These are phyloP conservation scores for Cabera pusaria DNA, from an alignment of 2,888 invertebrate genomes.

Conservation along the genomic window DNA sequence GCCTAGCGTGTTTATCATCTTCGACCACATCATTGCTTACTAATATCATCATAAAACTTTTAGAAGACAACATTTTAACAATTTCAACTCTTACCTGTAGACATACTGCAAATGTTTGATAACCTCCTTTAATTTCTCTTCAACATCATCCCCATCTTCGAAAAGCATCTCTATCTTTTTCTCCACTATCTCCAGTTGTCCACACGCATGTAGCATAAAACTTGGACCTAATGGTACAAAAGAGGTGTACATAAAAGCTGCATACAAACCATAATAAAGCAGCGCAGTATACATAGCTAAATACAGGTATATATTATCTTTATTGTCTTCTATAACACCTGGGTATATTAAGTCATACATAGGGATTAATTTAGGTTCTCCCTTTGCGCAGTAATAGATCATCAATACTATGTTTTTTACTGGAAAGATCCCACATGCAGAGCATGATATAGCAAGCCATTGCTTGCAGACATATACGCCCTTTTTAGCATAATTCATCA, in stretches of 20 bases:
- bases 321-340: slow-evolving; percentile 34
- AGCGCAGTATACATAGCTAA: slow-evolving; percentile 17
- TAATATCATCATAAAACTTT: too few relatives aligned
- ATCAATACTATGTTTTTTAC: slow-evolving; percentile 33
- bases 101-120: slow-evolving; percentile 39
- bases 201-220: slow-evolving; percentile 54
- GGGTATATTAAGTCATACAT: slow-evolving; percentile 43
- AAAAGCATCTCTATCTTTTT: slow-evolving; percentile 40
- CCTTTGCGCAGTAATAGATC: slow-evolving; percentile 32
- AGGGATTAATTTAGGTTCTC: slow-evolving; percentile 36
- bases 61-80: too few relatives aligned
- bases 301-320: slow-evolving; percentile 33
- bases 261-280: slow-evolving; percentile 29
- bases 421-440: slow-evolving; percentile 21
- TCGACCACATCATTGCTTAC: too few relatives aligned
- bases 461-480: slow-evolving; percentile 38
- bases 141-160: slow-evolving; percentile 23
- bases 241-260: slow-evolving; percentile 37
- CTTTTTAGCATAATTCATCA: slow-evolving; percentile 35
- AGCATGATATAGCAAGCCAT: slow-evolving; percentile 33
- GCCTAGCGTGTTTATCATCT: too few relatives aligned
- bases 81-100: slow-evolving; percentile 42
- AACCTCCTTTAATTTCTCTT: slow-evolving; percentile 36
- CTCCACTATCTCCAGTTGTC: slow-evolving; percentile 49
- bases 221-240: slow-evolving; percentile 53